These are phyloP conservation scores for Zosterops hypoxanthus DNA, from an alignment of 2,113 vertebrate species.

Conservation along the genomic window DNA sequence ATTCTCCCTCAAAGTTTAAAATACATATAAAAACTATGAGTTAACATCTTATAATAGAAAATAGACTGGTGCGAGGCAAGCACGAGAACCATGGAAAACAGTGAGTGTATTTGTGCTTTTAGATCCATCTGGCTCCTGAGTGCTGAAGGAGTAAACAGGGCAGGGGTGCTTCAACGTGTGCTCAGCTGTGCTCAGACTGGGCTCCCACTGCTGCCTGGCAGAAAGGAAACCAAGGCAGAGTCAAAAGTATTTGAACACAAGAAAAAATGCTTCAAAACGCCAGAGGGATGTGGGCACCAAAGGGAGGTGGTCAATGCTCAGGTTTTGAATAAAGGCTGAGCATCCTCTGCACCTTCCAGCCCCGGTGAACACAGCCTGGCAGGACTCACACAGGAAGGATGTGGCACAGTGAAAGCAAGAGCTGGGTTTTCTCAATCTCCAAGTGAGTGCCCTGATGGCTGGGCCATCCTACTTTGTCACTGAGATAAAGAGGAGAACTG, in stretches of 20 bases:
- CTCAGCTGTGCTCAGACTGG: rapidly evolving
- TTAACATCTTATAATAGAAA: not conserved
- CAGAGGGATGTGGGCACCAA: rapidly evolving
- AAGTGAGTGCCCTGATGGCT: rapidly evolving
- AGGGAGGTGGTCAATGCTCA: not conserved
- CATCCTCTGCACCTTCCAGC: not conserved
- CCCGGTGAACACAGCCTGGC: not conserved
- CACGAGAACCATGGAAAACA: not conserved
- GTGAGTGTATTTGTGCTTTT: not conserved
- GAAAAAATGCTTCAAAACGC: not conserved
- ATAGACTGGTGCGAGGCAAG: not conserved
- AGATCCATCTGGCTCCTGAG: not conserved
- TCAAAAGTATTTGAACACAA: not conserved
- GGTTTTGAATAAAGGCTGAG: not conserved
- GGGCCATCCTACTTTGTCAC: not conserved
- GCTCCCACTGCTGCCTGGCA: not conserved
- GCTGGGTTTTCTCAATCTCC: not conserved
- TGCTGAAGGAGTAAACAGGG: not conserved
- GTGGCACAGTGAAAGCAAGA: not conserved
- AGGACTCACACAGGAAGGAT: not conserved
- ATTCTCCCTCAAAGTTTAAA: not conserved
- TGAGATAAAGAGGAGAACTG: not conserved
- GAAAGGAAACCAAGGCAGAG: not conserved
- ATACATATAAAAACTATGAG: not conserved
- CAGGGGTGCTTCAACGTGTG: not conserved